phyloP scores from a whole-genome alignment of 1,140 invertebrate species.

The Zaprionus taronus region DNA sequence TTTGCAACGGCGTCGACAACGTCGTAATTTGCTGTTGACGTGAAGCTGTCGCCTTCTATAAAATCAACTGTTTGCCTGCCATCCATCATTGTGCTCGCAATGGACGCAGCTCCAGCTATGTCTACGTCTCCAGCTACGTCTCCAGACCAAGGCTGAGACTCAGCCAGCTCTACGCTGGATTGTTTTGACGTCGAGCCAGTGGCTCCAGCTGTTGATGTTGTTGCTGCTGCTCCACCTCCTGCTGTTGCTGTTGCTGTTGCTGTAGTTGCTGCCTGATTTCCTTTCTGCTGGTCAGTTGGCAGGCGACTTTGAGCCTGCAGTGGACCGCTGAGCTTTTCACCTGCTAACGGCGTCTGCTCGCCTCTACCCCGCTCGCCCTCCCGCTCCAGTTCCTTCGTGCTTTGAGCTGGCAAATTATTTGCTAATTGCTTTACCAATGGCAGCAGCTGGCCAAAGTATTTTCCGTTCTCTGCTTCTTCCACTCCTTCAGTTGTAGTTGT shows the following conservation, averaged over 20 bases:
- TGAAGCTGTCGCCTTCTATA: slow-evolving; percentile 79
- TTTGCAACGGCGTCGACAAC: slow-evolving; percentile 56
- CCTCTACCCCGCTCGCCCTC: not conserved
- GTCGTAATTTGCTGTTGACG: slow-evolving; percentile 75
- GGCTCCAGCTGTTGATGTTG: slow-evolving; percentile 42
- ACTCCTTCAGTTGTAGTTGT: slow-evolving; percentile 8
- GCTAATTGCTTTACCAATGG: slow-evolving; percentile 70
- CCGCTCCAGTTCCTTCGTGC: slow-evolving; percentile 22
- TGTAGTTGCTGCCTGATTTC: slow-evolving; percentile 3
- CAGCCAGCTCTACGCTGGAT: slow-evolving; percentile 34
- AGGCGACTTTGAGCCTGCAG: slow-evolving; percentile 35
- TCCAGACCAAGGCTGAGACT: not conserved
- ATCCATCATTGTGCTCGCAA: slow-evolving; percentile 66
- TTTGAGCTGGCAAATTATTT: slow-evolving; percentile 74
- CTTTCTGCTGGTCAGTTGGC: slow-evolving; percentile 63
- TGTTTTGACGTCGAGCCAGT: slow-evolving; percentile 65
- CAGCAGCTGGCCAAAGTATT: slow-evolving; percentile 34
- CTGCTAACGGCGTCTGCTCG: slow-evolving; percentile 46
- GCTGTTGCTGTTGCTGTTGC: slow-evolving; percentile 32
- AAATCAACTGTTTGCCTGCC: slow-evolving; percentile 79
- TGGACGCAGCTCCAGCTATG: slow-evolving; percentile 10
- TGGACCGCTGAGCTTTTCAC: slow-evolving; percentile 66
- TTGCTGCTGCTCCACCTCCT: slow-evolving; percentile 39
- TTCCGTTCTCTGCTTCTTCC: not conserved
- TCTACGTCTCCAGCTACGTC: not conserved